A percentile compares a stretch with the other conserved stretches of the same genome.
Evolutionary conservation across 2,888 invertebrate species (phyloP).

Genomic region (Phragmatobia fuliginosa): DNA sequence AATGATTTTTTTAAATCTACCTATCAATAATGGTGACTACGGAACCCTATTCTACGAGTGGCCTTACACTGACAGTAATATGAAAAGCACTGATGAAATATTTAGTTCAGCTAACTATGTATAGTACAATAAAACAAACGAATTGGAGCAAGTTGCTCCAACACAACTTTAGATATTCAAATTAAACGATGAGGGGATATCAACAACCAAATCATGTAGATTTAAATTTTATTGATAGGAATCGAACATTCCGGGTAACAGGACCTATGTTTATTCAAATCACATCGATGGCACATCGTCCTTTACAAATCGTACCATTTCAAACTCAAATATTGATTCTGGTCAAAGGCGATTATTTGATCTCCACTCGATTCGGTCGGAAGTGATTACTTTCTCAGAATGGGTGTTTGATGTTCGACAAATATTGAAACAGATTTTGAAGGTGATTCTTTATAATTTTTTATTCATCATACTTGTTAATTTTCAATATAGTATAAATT

Average conservation of each 20-base stretch:
- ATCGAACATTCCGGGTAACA: constrained; percentile 55
- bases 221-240: constrained; percentile 53
- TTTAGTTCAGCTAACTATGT: background rate
- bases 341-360: constrained; percentile 75
- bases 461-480: constrained; percentile 23
- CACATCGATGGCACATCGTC: constrained; percentile 61
- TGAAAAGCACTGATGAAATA: background rate
- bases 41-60: too few species aligned
- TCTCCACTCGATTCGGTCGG: constrained; percentile 64
- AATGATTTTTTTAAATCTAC: too few species aligned
- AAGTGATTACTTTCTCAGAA: constrained; percentile 69
- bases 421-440: constrained; percentile 39
- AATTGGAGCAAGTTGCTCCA: constrained; percentile 25
- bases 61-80: too few species aligned
- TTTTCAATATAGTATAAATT: constrained; percentile 2
- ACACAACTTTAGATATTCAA: constrained; percentile 43
- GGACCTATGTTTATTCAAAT: constrained; percentile 70
- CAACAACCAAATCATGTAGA: constrained; percentile 51
- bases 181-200: constrained; percentile 39
- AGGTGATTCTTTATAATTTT: constrained; percentile 33
- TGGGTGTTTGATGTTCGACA: constrained; percentile 48
- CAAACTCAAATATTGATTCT: constrained; percentile 68
- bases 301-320: constrained; percentile 62
- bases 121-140: too few species aligned
- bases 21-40: too few species aligned